Evolutionary conservation across 2,797 vertebrate species (phyloP).

Genomic region (Ctenopoma multispine): DNA sequence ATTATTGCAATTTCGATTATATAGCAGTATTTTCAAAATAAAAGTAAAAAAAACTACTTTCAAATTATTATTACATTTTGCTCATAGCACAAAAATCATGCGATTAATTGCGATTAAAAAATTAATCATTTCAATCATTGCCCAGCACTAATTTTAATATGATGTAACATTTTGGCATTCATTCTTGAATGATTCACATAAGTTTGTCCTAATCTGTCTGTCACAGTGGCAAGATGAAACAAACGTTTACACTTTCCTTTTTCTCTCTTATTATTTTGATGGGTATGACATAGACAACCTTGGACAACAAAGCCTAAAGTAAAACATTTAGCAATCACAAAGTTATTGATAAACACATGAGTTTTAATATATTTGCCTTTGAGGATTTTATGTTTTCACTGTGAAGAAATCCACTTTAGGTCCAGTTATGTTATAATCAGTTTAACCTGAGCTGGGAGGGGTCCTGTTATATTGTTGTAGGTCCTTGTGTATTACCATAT

Average conservation of each 20-base stretch:
- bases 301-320: constrained; percentile 2
- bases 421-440: neutral
- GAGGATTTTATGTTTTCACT: neutral
- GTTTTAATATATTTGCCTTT: neutral
- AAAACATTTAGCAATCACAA: constrained; percentile 10
- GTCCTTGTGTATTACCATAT: constrained; percentile 1
- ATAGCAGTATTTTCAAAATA: no score
- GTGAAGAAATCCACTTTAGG: no score
- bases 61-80: no score
- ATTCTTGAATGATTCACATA: no score
- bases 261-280: constrained; percentile 8
- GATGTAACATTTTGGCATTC: neutral
- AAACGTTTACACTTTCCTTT: neutral
- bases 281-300: neutral
- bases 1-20: no score
- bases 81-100: no score
- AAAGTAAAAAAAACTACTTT: no score
- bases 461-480: neutral
- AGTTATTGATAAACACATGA: neutral
- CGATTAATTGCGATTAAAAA: no score
- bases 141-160: no score
- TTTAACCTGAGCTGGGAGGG: neutral
- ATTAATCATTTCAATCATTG: no score
- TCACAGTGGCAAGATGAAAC: neutral
- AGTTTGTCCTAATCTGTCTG: neutral